Evolutionary conservation across 2,888 invertebrate species (phyloP).

Genomic region (Sphecodes monilicornis): DNA sequence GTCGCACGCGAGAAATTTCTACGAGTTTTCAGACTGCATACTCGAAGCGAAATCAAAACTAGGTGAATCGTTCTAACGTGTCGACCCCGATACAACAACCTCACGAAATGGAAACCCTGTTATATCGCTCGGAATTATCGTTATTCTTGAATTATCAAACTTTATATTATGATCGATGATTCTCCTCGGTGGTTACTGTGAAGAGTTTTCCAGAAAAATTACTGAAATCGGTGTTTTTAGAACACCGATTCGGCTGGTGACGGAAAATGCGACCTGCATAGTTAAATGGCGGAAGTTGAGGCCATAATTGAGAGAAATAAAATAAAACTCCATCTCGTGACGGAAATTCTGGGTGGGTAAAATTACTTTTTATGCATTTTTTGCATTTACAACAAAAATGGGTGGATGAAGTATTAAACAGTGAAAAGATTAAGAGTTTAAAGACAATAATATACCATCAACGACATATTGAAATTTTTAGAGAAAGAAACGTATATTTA

Average conservation of each 20-base stretch:
- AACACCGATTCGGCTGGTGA: neutral
- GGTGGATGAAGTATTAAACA: too few relatives aligned
- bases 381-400: too few relatives aligned
- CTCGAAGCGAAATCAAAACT: neutral
- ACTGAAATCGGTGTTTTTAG: neutral
- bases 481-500: too few relatives aligned
- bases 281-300: neutral
- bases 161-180: neutral
- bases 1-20: neutral
- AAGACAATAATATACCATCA: too few relatives aligned
- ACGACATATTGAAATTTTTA: too few relatives aligned
- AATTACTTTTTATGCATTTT: too few relatives aligned
- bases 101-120: neutral
- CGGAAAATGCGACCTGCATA: neutral
- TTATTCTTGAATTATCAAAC: neutral
- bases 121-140: neutral
- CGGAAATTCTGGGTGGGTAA: too few relatives aligned
- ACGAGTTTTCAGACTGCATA: neutral
- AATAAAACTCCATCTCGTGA: neutral
- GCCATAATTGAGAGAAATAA: neutral
- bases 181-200: neutral
- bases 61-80: neutral
- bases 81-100: neutral
- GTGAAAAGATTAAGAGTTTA: too few relatives aligned
- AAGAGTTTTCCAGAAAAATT: neutral